Evolutionary conservation across 2,113 vertebrate species (phyloP).

Genomic region (Henicopernis longicauda): DNA sequence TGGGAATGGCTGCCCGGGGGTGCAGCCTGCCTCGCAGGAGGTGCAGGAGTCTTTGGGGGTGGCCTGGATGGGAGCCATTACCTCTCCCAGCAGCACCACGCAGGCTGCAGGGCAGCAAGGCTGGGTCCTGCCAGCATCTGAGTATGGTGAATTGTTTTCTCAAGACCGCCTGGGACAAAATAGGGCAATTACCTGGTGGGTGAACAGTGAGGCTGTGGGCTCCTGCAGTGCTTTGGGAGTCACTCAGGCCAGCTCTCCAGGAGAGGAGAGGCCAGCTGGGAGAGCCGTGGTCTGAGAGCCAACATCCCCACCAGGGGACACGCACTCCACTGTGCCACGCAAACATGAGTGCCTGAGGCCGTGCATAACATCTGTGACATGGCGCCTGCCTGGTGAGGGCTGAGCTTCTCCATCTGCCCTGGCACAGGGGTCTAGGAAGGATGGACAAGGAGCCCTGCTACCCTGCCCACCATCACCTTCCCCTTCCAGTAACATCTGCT

Average conservation of each 20-base stretch:
- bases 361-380: fast-evolving
- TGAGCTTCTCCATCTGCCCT: background rate
- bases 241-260: background rate
- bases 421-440: too few species aligned
- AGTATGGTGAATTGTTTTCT: background rate
- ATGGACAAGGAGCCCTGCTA: background rate
- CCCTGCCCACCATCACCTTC: background rate
- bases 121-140: background rate
- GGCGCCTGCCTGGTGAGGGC: background rate
- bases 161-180: background rate
- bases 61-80: background rate
- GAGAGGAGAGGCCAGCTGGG: background rate
- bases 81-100: background rate
- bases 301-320: fast-evolving
- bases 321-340: background rate
- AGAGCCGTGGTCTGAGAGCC: background rate
- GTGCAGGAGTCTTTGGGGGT: background rate
- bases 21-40: background rate
- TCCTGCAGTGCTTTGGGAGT: background rate
- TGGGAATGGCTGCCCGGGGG: background rate
- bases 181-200: background rate
- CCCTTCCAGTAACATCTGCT: background rate
- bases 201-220: background rate
- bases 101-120: background rate
- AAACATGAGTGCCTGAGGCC: background rate